Percentiles rank a stretch among this genome's conserved stretches.
Evolutionary conservation across 2,113 vertebrate genomes (phyloP).

Genomic region (Meriones unguiculatus): DNA sequence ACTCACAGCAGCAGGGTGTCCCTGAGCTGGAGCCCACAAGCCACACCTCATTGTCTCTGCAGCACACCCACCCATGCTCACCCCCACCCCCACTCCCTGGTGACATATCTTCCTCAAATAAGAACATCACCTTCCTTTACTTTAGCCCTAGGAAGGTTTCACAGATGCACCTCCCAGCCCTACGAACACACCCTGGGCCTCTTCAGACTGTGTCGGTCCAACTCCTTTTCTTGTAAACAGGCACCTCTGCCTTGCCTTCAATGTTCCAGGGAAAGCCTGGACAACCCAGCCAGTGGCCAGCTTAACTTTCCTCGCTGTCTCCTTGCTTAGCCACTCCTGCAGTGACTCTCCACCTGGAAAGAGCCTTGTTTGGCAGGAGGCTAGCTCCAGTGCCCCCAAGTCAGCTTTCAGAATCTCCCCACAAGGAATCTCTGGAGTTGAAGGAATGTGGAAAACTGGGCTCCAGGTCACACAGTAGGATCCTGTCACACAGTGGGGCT

Average conservation of each 20-base stretch:
- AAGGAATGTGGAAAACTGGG: background rate
- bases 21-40: conserved; percentile 62
- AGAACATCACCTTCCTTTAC: conserved; percentile 27
- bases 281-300: conserved; percentile 2
- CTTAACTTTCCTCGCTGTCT: conserved; percentile 63
- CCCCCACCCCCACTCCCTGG: conserved; percentile 4
- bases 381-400: conserved; percentile 34
- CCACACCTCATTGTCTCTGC: conserved; percentile 71
- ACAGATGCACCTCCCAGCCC: background rate
- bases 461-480: background rate
- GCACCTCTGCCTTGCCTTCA: background rate
- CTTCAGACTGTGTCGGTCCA: background rate
- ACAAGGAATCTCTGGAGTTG: background rate
- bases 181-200: background rate
- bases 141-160: background rate
- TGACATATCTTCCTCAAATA: background rate
- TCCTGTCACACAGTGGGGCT: background rate
- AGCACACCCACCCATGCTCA: background rate
- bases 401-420: background rate
- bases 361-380: conserved; percentile 51
- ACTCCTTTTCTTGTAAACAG: background rate
- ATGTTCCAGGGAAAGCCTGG: background rate
- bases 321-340: conserved; percentile 33
- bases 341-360: conserved; percentile 61
- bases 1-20: conserved; percentile 63